Conservation (phyloP, 2,797 vertebrate genomes). For the Adrianichthys oophorus region DNA sequence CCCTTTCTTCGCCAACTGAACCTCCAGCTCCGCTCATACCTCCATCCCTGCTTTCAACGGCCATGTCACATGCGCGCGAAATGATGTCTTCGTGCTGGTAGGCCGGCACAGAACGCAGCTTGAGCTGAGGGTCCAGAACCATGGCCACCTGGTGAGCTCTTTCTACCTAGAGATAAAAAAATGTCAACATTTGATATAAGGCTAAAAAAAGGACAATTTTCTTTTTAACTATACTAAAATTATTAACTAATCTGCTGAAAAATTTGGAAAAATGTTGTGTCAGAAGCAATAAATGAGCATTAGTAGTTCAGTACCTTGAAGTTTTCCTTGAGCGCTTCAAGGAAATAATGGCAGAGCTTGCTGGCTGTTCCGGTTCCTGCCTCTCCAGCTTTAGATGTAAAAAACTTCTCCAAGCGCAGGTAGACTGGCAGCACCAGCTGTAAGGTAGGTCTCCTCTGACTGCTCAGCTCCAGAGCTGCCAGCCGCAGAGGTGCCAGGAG, state of each 20-base stretch:
- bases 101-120: slow-evolving; percentile 91
- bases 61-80: slow-evolving; percentile 91
- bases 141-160: slow-evolving; percentile 96
- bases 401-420: slow-evolving; percentile 95
- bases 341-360: slow-evolving; percentile 98
- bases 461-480: slow-evolving; percentile 92
- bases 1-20: slow-evolving; percentile 82
- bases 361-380: slow-evolving; percentile 86
- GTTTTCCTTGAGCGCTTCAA: slow-evolving; percentile 97
- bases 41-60: slow-evolving; percentile 81
- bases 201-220: neutral
- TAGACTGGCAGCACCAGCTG: slow-evolving; percentile 97
- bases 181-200: too few species aligned
- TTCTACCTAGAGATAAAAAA: slow-evolving; percentile 78
- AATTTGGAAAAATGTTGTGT: neutral
- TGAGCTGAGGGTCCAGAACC: slow-evolving; percentile 96
- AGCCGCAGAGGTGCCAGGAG: slow-evolving; percentile 91
- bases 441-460: slow-evolving; percentile 91
- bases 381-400: slow-evolving; percentile 95
- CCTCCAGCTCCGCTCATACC: slow-evolving; percentile 73
- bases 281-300: neutral
- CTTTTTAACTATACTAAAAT: neutral
- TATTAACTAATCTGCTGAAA: slow-evolving; percentile 23
- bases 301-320: slow-evolving; percentile 81
- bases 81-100: slow-evolving; percentile 99